Evolutionary conservation across 2,797 vertebrate species (phyloP).

Genomic region (Psittacula echo): DNA sequence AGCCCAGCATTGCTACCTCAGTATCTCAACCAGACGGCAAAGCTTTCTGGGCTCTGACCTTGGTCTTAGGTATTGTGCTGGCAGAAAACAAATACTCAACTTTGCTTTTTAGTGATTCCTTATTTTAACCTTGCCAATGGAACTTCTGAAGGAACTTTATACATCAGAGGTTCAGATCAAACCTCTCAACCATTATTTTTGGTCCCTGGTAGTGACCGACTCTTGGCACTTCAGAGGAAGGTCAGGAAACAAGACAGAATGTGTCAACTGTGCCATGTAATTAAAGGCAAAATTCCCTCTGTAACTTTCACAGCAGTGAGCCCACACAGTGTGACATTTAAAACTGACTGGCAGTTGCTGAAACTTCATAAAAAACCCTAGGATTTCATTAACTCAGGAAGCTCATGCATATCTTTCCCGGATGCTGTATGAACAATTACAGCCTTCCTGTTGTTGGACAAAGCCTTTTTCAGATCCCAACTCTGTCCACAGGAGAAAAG

Average conservation of each 20-base stretch:
- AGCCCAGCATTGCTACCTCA: neutral
- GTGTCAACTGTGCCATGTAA: neutral
- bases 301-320: neutral
- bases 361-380: neutral
- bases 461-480: conserved; percentile 35
- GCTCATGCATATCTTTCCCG: conserved; percentile 44
- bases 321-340: conserved; percentile 9
- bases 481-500: neutral
- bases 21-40: conserved; percentile 16
- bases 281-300: conserved; percentile 24
- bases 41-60: conserved; percentile 3
- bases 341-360: conserved; percentile 28
- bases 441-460: conserved; percentile 53
- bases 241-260: conserved; percentile 15
- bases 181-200: neutral
- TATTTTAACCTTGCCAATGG: neutral
- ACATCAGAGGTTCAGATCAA: neutral
- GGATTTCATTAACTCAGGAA: conserved; percentile 47
- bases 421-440: conserved; percentile 52
- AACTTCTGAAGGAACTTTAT: neutral
- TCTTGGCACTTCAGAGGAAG: neutral
- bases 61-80: neutral
- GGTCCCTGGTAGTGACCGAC: neutral
- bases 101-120: neutral
- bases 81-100: neutral